Conservation (phyloP, 2,113 vertebrate species). For the Okapia johnstoni region DNA sequence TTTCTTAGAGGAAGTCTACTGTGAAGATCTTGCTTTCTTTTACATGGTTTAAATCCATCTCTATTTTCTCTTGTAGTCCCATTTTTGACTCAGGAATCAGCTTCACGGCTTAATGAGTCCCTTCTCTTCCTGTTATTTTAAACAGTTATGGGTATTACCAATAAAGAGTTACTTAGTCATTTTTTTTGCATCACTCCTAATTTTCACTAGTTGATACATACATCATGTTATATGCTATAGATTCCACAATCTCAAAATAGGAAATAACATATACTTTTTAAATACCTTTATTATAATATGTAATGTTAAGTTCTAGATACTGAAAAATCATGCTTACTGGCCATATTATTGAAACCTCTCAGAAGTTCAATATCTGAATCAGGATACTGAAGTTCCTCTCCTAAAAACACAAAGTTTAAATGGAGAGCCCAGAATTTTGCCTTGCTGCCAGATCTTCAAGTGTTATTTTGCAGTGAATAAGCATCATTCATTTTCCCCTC, state of each 20-base stretch:
- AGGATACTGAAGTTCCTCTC: not conserved
- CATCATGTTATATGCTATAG: not conserved
- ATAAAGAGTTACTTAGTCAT: not conserved
- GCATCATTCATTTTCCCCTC: slow-evolving; percentile 72
- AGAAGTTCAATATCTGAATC: not conserved
- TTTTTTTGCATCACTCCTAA: not conserved
- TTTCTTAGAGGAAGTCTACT: not conserved
- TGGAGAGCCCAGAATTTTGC: not conserved
- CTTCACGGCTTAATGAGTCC: not conserved
- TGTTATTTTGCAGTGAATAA: slow-evolving; percentile 50
- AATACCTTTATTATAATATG: not conserved
- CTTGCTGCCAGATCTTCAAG: not conserved
- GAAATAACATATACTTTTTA: not conserved
- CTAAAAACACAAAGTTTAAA: not conserved
- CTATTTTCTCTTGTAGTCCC: not conserved
- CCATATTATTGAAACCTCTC: not conserved
- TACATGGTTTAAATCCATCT: not conserved
- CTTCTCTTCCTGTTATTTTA: not conserved
- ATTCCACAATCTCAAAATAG: not conserved
- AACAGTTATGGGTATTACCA: not conserved
- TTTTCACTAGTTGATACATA: not conserved
- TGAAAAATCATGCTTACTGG: not conserved
- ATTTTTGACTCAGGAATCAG: not conserved
- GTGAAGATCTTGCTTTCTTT: not conserved
- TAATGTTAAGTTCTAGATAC: not conserved